Conservation (phyloP, 2,113 vertebrate species). For the Aleadryas rufinucha region DNA sequence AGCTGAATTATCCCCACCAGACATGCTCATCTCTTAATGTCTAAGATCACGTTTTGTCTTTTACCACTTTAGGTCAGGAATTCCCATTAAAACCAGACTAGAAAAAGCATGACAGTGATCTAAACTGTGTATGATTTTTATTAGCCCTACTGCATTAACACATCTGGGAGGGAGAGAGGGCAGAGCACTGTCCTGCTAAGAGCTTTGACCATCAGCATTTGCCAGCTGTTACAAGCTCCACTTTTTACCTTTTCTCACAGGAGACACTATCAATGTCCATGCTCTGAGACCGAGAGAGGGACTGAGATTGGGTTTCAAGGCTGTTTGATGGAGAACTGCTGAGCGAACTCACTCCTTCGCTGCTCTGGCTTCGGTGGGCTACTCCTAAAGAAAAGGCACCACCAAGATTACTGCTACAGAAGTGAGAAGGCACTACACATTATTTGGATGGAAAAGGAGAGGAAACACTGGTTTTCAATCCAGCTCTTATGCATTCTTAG, state of each 20-base stretch:
- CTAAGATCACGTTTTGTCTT: background rate
- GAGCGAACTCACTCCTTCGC: constrained; percentile 97
- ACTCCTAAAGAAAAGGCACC: constrained; percentile 78
- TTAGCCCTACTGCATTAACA: background rate
- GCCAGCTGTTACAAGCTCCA: background rate
- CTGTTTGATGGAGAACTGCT: constrained; percentile 99
- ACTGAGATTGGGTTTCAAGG: constrained; percentile 97
- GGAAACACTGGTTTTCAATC: background rate
- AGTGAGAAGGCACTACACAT: background rate
- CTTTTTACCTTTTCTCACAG: constrained; percentile 94
- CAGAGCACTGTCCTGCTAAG: background rate
- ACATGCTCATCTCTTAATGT: background rate
- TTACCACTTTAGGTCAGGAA: background rate
- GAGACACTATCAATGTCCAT: constrained; percentile 98
- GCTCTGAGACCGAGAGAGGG: constrained; percentile 96
- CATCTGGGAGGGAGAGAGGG: background rate
- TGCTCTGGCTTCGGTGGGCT: constrained; percentile 97
- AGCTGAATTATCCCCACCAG: background rate
- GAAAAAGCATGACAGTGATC: background rate
- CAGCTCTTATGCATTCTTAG: background rate
- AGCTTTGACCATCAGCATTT: background rate
- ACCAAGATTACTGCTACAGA: background rate
- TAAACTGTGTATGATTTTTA: background rate
- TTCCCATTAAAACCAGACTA: background rate
- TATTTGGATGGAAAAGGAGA: background rate